Percentiles rank a stretch among this genome's conserved stretches.
These are phyloP conservation scores for Eurystomus gularis DNA, from an alignment of 2,113 vertebrate genomes.

Conservation along the genomic window DNA sequence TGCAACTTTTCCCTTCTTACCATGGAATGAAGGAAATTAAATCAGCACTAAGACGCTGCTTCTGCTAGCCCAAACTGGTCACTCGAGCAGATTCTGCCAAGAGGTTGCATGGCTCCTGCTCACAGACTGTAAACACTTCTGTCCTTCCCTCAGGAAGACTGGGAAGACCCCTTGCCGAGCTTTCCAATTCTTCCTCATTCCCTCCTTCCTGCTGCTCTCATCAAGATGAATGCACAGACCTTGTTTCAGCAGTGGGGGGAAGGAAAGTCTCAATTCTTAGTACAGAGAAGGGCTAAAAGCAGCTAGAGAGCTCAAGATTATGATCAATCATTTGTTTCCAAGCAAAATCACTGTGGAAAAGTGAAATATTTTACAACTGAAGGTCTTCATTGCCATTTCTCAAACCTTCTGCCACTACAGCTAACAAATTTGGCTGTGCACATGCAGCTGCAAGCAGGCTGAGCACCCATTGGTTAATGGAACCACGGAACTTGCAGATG, in stretches of 20 bases:
- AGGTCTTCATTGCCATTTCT: not conserved
- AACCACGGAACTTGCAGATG: not conserved
- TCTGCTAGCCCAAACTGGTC: not conserved
- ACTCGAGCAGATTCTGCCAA: not conserved
- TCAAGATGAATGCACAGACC: not conserved
- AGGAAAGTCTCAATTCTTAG: not conserved
- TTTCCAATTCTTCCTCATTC: not conserved
- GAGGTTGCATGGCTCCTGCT: not conserved
- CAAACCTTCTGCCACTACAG: not conserved
- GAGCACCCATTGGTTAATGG: conserved; percentile 37
- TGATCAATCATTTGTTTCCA: not conserved
- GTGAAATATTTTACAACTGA: not conserved
- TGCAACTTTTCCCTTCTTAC: not conserved
- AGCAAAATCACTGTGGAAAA: not conserved
- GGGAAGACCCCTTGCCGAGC: not conserved
- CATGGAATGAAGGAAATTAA: not conserved
- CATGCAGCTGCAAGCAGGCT: not conserved
- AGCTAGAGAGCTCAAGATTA: not conserved
- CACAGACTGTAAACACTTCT: not conserved
- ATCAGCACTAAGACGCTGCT: not conserved
- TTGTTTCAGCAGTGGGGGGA: not conserved
- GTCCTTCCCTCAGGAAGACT: not conserved
- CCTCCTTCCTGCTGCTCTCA: not conserved
- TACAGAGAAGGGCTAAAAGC: not conserved
- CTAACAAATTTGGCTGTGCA: not conserved